These are phyloP conservation scores for Sarcophaga rosellei DNA, from an alignment of 2,888 invertebrate genomes.

Conservation along the genomic window DNA sequence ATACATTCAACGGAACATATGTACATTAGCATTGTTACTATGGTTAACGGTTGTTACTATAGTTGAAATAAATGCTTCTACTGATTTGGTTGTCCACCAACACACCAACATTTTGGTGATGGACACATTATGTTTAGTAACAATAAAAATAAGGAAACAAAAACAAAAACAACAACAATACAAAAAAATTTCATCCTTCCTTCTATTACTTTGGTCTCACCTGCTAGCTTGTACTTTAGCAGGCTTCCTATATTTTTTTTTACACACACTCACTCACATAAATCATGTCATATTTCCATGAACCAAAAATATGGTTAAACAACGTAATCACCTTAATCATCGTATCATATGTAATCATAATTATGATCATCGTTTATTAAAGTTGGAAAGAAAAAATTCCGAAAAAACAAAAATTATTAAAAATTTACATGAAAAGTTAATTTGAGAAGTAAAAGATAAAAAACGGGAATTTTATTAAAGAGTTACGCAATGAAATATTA, in stretches of 20 bases:
- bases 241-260: not conserved
- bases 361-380: not conserved
- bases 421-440: conserved; percentile 55
- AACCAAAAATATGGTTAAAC: conserved; percentile 12
- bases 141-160: conserved; percentile 7
- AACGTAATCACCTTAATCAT: conserved; percentile 2
- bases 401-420: conserved; percentile 39
- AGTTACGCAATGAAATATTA: too few species aligned
- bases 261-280: not conserved
- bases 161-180: too few species aligned
- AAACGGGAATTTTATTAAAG: too few species aligned
- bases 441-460: conserved; percentile 30
- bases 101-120: conserved; percentile 52
- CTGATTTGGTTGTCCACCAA: conserved; percentile 31
- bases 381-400: conserved; percentile 11
- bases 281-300: conserved; percentile 15
- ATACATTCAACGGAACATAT: not conserved
- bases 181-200: too few species aligned
- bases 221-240: too few species aligned
- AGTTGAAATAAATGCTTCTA: conserved; percentile 25
- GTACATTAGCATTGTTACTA: not conserved
- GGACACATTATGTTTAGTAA: conserved; percentile 53
- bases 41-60: conserved; percentile 36
- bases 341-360: conserved; percentile 9
- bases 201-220: too few species aligned